Conservation (phyloP, 1,140 invertebrate species). For the Eriocheir sinensis region DNA sequence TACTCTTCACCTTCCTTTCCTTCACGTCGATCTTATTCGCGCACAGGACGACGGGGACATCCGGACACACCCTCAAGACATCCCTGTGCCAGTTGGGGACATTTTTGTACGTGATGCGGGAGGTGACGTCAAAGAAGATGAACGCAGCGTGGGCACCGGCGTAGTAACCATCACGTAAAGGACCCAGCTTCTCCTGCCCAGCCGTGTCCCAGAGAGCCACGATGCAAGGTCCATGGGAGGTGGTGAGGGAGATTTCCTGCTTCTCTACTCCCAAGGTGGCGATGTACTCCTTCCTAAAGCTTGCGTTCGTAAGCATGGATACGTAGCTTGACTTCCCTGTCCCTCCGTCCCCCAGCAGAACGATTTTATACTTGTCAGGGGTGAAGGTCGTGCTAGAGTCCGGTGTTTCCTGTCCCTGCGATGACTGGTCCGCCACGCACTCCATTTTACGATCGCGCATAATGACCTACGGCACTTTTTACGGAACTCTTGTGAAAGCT, state of each 20-base stretch:
- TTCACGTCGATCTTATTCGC: conserved; percentile 93
- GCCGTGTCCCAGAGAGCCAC: conserved; percentile 99
- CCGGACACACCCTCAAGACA: conserved; percentile 98
- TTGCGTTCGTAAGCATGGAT: conserved; percentile 98
- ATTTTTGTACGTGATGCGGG: conserved; percentile 99
- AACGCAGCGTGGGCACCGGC: conserved; percentile 99
- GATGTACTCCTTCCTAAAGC: conserved; percentile 99
- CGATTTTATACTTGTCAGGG: conserved; percentile 96
- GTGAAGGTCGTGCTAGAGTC: conserved; percentile 83
- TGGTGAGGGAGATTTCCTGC: conserved; percentile 98
- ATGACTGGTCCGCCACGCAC: neutral
- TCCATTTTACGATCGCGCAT: conserved; percentile 27
- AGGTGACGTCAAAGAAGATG: conserved; percentile 99
- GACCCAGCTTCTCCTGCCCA: conserved; percentile 99
- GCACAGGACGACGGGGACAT: conserved; percentile 98
- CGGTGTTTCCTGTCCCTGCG: conserved; percentile 9
- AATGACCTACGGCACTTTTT: neutral
- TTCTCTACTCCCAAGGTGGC: conserved; percentile 99
- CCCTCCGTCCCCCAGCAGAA: conserved; percentile 99
- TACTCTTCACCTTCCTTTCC: conserved; percentile 99
- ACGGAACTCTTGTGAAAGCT: neutral
- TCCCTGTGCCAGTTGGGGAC: conserved; percentile 99
- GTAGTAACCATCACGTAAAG: conserved; percentile 99
- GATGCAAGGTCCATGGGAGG: conserved; percentile 83
- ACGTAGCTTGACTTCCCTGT: conserved; percentile 99